Percentiles rank a stretch among this genome's conserved stretches.
phyloP scores from a whole-genome alignment of 2,888 invertebrate genomes.

The Sthenelais limicola region DNA sequence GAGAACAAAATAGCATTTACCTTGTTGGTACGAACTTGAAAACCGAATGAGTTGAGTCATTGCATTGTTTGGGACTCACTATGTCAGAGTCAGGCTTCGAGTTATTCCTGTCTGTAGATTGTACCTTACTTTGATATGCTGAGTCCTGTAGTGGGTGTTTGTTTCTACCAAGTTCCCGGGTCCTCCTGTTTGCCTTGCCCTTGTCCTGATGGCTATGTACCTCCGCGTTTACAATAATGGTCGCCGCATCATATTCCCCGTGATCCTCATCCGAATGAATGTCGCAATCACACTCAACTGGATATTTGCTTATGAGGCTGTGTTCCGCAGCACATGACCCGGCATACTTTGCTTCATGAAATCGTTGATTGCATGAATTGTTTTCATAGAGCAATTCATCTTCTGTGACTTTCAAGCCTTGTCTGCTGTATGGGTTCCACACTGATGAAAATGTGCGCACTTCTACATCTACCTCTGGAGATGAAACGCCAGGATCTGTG shows the following conservation, averaged over 20 bases:
- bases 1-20: no score
- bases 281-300: no score
- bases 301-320: no score
- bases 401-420: no score
- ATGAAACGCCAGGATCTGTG: no score
- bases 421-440: no score
- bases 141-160: constrained; percentile 55
- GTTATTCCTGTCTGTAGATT: constrained; percentile 52
- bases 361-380: no score
- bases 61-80: constrained; percentile 44
- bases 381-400: no score
- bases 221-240: neutral
- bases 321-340: neutral
- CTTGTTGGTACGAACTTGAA: no score
- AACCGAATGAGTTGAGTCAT: no score
- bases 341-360: neutral
- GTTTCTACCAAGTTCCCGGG: neutral
- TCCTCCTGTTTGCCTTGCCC: neutral
- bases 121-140: constrained; percentile 64
- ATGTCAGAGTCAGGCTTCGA: constrained; percentile 25
- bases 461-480: no score
- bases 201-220: neutral
- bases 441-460: no score
- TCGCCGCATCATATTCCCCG: neutral
- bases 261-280: neutral